A percentile compares a stretch with the other conserved stretches of the same genome.
phyloP scores from a whole-genome alignment of 1,140 invertebrate species.

The Eubasilissa regina region DNA sequence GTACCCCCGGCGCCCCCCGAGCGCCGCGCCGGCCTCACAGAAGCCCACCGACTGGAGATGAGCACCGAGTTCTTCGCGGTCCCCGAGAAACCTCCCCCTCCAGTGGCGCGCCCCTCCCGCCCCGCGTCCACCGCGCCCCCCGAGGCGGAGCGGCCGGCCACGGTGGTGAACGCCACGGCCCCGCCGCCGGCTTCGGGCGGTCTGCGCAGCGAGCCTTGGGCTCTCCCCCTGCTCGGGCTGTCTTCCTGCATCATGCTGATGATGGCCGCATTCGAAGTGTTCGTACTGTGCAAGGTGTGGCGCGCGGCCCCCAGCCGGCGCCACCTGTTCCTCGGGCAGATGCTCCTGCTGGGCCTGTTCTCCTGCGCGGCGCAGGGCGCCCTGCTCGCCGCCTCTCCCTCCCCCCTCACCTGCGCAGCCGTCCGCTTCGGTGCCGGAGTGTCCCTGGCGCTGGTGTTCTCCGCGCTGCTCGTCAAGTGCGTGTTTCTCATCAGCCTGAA shows the following conservation, averaged over 20 bases:
- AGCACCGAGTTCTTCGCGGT: conserved; percentile 85
- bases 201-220: conserved; percentile 86
- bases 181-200: conserved; percentile 64
- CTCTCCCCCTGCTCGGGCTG: conserved; percentile 86
- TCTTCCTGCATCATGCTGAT: conserved; percentile 85
- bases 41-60: conserved; percentile 78
- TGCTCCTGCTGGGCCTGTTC: conserved; percentile 90
- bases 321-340: conserved; percentile 93
- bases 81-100: conserved; percentile 67
- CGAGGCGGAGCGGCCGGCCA: conserved; percentile 46
- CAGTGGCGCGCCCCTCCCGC: conserved; percentile 62
- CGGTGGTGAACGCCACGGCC: conserved; percentile 62
- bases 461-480: conserved; percentile 93
- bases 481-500: conserved; percentile 94
- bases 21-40: conserved; percentile 68
- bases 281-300: conserved; percentile 90
- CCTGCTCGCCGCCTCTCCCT: conserved; percentile 85
- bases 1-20: conserved; percentile 63
- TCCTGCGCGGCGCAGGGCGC: conserved; percentile 86
- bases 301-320: conserved; percentile 86
- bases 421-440: conserved; percentile 89
- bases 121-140: conserved; percentile 60
- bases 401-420: conserved; percentile 85
- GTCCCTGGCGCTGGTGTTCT: conserved; percentile 91
- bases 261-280: conserved; percentile 89